phyloP scores from a whole-genome alignment of 2,113 vertebrate species.

The Syngnathus typhle region DNA sequence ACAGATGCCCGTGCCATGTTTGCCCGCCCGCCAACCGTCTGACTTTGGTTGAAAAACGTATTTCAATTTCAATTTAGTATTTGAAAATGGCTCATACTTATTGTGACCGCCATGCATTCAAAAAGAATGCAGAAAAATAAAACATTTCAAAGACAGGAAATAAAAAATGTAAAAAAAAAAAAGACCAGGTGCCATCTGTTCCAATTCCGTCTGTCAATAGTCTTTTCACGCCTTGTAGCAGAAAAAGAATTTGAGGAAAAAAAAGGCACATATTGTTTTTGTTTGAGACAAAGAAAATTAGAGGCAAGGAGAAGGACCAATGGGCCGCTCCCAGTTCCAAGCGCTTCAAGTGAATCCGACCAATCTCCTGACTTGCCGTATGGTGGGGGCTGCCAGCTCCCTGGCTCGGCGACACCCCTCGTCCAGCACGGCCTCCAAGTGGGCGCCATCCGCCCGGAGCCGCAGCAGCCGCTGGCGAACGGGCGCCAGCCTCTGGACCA shows the following conservation, averaged over 20 bases:
- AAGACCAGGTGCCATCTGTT: background rate
- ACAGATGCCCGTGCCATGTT: too few species aligned
- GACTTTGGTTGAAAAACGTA: too few species aligned
- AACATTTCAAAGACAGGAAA: background rate
- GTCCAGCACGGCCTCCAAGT: conserved; percentile 76
- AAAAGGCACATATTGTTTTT: background rate
- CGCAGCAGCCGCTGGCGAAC: conserved; percentile 79
- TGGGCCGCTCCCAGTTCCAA: background rate
- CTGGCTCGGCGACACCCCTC: conserved; percentile 75
- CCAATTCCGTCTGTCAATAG: background rate
- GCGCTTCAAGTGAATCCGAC: conserved; percentile 84
- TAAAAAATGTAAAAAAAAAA: background rate
- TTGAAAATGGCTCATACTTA: too few species aligned
- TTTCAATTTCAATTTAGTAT: too few species aligned
- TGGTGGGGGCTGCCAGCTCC: conserved; percentile 77
- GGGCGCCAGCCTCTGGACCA: conserved; percentile 81
- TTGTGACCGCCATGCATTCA: too few species aligned
- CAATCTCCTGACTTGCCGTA: conserved; percentile 73
- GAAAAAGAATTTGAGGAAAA: background rate
- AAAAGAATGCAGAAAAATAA: background rate
- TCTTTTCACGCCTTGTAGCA: background rate
- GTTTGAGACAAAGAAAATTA: background rate
- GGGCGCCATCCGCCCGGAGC: conserved; percentile 70
- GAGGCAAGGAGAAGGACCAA: background rate
- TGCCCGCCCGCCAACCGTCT: too few species aligned